Evolutionary conservation across 2,113 vertebrate genomes (phyloP), one percentile per base, ranked within the genome.

Genomic region (Ancistrus triradiatus): DNA sequence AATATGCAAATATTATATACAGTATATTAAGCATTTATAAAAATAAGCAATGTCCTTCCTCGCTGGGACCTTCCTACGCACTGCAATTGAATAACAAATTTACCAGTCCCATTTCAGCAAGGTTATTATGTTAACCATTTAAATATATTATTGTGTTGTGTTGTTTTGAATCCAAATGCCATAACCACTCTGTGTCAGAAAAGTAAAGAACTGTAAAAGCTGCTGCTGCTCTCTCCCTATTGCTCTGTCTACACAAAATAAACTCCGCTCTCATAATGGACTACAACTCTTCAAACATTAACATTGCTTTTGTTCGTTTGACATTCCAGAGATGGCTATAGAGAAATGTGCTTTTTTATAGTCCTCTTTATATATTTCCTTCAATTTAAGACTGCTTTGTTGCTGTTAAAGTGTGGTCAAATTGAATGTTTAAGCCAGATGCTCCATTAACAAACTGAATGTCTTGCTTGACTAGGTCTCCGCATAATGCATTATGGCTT

Each of bases 341-440:
- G 47, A 56, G 68, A 38, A 28, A 64, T 27, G 59, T 70, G 69
- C 14, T 76, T 69, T 83, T 82, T 81, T 70, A 82, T 65, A 44
- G 69, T 27, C 51, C 62, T 69, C 74, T 81, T 80, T 70, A 71
- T 79, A 69, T 49, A 78, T 77, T 83, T 77, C 62, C 75, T 77
- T 78, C 74, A 68, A 70, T 78, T 84, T 72, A 61, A 70, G 73
- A 79, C 74, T 73, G 68, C 64, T 81, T 83, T 85, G 73, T 78
- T 74, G 80, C 69, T 62, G 72, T 82, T 78, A 72, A 53, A 74
- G 57, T 76, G 82, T 7, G 74, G 72, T 74, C 55, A 66, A 61
- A 58, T 68, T 75, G 71, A 70, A 77, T 71, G 59, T 81, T 80
- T 76, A 80, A 74, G 77, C 72, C 77, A 70, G 66, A 50, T 64